Percentiles rank a stretch among this genome's conserved stretches.
Evolutionary conservation across 2,113 vertebrate species (phyloP).

Genomic region (Steatornis caripensis): DNA sequence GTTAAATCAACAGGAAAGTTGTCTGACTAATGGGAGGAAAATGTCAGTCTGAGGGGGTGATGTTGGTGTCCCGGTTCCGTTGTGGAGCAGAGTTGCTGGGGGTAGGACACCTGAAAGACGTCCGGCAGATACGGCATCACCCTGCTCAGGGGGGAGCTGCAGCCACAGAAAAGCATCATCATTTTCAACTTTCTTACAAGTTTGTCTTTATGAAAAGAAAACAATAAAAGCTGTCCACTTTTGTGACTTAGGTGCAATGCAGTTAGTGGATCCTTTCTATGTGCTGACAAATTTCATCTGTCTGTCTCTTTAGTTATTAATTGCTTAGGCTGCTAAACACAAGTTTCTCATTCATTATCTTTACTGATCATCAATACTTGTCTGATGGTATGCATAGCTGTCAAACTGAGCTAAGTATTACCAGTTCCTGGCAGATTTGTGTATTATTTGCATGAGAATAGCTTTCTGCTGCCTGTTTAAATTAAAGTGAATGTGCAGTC

Average conservation of each 20-base stretch:
- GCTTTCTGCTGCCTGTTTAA: not conserved
- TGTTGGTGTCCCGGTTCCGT: not conserved
- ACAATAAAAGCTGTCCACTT: not conserved
- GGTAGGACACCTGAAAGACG: not conserved
- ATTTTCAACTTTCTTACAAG: not conserved
- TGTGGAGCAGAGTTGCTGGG: not conserved
- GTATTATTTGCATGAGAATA: not conserved
- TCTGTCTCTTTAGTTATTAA: not conserved
- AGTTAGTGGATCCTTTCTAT: not conserved
- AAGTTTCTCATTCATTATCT: slow-evolving; percentile 1
- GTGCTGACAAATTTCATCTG: slow-evolving; percentile 11
- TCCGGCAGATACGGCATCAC: not conserved
- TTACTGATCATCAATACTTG: slow-evolving; percentile 15
- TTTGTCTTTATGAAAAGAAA: not conserved
- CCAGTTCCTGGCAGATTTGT: slow-evolving; percentile 7
- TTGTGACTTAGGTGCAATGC: not conserved
- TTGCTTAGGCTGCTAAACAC: not conserved
- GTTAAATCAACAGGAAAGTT: slow-evolving; percentile 37
- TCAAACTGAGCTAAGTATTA: not conserved
- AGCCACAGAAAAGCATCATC: not conserved
- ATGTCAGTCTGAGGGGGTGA: not conserved
- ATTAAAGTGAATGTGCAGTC: not conserved
- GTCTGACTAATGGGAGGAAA: slow-evolving; percentile 10
- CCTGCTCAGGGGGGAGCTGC: not conserved
- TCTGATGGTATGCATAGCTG: not conserved